Evolutionary conservation across 2,113 vertebrate species (phyloP).

Genomic region (Paratilapia polleni): DNA sequence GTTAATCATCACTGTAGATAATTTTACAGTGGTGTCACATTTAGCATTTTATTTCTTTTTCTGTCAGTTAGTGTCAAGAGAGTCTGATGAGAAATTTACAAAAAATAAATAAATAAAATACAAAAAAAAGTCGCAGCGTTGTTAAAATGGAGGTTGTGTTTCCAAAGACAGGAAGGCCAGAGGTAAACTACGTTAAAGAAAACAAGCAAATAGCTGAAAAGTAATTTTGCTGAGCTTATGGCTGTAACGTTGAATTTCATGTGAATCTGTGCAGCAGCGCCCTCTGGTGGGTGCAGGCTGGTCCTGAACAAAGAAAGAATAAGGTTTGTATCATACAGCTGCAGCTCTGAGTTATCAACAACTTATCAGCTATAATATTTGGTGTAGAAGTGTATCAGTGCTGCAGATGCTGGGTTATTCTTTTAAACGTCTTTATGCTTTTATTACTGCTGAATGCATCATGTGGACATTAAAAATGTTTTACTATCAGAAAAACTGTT

Average conservation of each 20-base stretch:
- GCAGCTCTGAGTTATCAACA: no score
- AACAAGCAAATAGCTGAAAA: no score
- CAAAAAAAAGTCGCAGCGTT: neutral
- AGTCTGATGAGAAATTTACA: neutral
- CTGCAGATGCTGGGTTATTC: neutral
- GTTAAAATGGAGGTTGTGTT: neutral
- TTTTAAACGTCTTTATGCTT: neutral
- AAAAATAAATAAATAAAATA: neutral
- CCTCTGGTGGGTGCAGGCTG: neutral
- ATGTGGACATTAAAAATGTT: neutral
- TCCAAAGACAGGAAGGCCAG: neutral
- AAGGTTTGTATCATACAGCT: no score
- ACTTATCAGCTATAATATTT: neutral
- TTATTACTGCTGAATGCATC: fast-evolving
- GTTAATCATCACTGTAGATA: neutral
- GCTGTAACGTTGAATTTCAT: neutral
- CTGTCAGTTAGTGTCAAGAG: neutral
- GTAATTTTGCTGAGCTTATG: neutral
- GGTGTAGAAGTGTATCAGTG: neutral
- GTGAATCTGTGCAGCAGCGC: neutral
- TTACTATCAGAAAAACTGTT: neutral
- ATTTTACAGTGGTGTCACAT: neutral
- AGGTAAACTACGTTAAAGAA: neutral
- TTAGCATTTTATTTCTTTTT: neutral
- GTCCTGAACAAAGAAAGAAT: no score